phyloP scores from a whole-genome alignment of 2,888 invertebrate genomes.

The Drosophila helvetica region DNA sequence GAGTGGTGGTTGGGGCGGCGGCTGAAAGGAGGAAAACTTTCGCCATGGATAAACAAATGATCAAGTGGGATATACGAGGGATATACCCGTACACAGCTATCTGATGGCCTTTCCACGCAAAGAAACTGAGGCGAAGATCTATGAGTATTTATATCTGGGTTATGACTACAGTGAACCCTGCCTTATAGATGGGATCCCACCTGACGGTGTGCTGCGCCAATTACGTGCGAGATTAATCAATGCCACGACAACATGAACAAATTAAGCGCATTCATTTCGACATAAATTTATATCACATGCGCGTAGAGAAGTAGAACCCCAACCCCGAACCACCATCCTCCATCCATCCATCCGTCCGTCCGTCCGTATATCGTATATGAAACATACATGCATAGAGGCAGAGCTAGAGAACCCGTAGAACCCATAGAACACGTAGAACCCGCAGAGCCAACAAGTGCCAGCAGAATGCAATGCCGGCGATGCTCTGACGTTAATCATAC shows the following conservation, averaged over 20 bases:
- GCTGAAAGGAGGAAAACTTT: constrained; percentile 16
- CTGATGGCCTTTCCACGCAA: constrained; percentile 38
- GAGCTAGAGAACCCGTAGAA: constrained; percentile 6
- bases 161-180: constrained; percentile 14
- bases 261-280: constrained; percentile 71
- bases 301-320: constrained; percentile 3
- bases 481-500: constrained; percentile 76
- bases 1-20: neutral
- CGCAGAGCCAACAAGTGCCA: constrained; percentile 68
- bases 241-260: constrained; percentile 73
- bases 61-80: constrained; percentile 50
- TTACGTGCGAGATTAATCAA: constrained; percentile 76
- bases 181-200: constrained; percentile 18
- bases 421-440: constrained; percentile 12
- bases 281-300: constrained; percentile 69
- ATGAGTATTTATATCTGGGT: neutral
- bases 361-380: neutral
- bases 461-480: constrained; percentile 30
- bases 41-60: constrained; percentile 47
- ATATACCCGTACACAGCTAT: constrained; percentile 52
- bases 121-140: neutral
- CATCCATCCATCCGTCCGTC: too few species aligned
- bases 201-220: constrained; percentile 51
- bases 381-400: neutral
- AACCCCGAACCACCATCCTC: neutral